Conservation (phyloP, 1,140 invertebrate genomes). For the Pseudachorutes palmiensis region DNA sequence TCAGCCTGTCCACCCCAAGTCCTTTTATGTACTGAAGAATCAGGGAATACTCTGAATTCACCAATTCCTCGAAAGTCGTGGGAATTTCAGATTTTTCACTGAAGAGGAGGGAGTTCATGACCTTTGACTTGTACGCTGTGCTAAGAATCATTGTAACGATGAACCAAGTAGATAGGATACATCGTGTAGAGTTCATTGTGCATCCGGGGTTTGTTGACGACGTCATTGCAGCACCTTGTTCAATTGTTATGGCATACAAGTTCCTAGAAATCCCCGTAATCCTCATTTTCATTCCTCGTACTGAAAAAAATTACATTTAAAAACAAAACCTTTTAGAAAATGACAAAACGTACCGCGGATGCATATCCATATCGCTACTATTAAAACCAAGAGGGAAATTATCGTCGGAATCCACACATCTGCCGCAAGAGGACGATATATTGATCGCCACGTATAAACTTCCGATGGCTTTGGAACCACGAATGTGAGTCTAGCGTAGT, state of each 20-base stretch:
- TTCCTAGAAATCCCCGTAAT: no score
- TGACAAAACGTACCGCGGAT: no score
- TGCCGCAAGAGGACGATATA: conserved; percentile 22
- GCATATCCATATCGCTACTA: neutral
- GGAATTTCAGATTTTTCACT: conserved; percentile 16
- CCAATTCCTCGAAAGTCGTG: conserved; percentile 28
- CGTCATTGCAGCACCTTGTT: no score
- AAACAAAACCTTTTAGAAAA: no score
- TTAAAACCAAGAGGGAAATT: neutral
- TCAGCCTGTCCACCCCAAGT: neutral
- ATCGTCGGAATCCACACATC: conserved; percentile 18
- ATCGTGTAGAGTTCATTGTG: neutral
- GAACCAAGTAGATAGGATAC: conserved; percentile 13
- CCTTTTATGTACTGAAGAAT: conserved; percentile 17
- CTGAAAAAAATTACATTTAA: no score
- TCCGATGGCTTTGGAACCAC: conserved; percentile 18
- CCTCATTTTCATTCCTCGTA: no score
- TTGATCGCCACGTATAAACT: conserved; percentile 23
- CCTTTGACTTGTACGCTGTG: conserved; percentile 29
- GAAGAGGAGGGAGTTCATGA: conserved; percentile 23
- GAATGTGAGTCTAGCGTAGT: conserved; percentile 30
- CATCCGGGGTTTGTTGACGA: no score
- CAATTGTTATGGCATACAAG: no score
- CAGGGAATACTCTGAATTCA: conserved; percentile 14
- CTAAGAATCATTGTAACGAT: conserved; percentile 23